Percentiles rank a stretch among this genome's conserved stretches.
Conservation (phyloP, 2,888 invertebrate species). For the Trisateles emortualis region DNA sequence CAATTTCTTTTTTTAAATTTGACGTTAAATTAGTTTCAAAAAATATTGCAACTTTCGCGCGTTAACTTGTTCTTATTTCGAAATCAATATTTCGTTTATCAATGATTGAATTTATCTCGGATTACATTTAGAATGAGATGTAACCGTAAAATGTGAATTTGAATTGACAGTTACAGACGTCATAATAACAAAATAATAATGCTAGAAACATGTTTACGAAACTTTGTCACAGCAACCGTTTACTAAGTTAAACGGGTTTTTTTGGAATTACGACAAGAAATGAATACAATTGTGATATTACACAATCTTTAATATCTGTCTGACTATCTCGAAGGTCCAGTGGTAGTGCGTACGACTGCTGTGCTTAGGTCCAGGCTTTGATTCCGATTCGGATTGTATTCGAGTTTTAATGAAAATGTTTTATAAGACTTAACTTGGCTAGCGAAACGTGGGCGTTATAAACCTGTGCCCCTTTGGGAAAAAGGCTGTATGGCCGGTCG, state of each 20-base stretch:
- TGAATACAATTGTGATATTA: not conserved
- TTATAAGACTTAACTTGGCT: too few relatives aligned
- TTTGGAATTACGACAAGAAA: not conserved
- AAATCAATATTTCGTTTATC: slow-evolving; percentile 26
- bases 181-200: slow-evolving; percentile 10
- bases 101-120: slow-evolving; percentile 29
- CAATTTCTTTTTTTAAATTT: slow-evolving; percentile 28
- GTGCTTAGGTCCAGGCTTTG: too few relatives aligned
- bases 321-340: not conserved
- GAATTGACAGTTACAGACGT: slow-evolving; percentile 13
- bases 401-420: too few relatives aligned
- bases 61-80: slow-evolving; percentile 22
- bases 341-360: too few relatives aligned
- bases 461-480: too few relatives aligned
- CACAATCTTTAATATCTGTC: slow-evolving; percentile 1
- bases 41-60: slow-evolving; percentile 27
- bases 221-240: slow-evolving; percentile 1
- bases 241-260: slow-evolving; percentile 9
- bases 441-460: too few relatives aligned
- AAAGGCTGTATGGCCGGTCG: too few relatives aligned
- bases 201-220: slow-evolving; percentile 16
- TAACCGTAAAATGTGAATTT: slow-evolving; percentile 19
- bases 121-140: slow-evolving; percentile 26
- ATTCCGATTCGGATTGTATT: too few relatives aligned
- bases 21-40: slow-evolving; percentile 42